Evolutionary conservation across 2,113 vertebrate genomes (phyloP), one percentile per base, ranked within the genome.

Genomic region (Elgaria multicarinata): DNA sequence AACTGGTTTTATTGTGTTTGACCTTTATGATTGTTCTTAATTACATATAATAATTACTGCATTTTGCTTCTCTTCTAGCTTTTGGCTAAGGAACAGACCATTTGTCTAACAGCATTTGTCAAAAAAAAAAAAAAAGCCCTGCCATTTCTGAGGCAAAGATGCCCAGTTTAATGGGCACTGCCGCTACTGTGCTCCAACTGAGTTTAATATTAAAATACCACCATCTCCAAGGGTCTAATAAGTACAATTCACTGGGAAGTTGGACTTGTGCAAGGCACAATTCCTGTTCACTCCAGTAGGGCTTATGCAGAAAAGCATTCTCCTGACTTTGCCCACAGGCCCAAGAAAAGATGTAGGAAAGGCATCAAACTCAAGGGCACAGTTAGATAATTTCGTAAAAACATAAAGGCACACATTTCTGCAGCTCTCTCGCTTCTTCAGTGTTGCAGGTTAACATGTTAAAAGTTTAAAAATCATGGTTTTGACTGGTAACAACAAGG

Each of bases 381-480:
- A 50, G 28, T 31, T 14, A 28, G 10, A 39, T 3, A 7, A 58
- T 75, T 58, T 12, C 7, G 0, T 0, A 53, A 83, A 72, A 1
- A 33, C 46, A 22, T 77, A 62, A 81, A 91, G 24, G 67, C 0
- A 26, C 55, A 24, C 58, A 79, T 86, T 96, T 96, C 96, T 95
- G 96, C 94, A 97, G 96, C 96, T 97, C 92, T 96, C 79, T 90
- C 79, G 93, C 94, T 93, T 94, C 94, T 62, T 91, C 88, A 93
- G 95, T 96, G 95, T 95, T 97, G 93, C 95, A 96, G 94, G 96
- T 92, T 93, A 46, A 95, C 92, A 97, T 78, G 96, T 83, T 84
- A 92, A 95, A 87, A 96, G 90, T 53, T 91, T 95, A 96, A 92
- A 95, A 84, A 90, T 55, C 7, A 67, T 78, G 83, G 84, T 85